phyloP scores from a whole-genome alignment of 2,113 vertebrate species.

The Uropsilus gracilis region DNA sequence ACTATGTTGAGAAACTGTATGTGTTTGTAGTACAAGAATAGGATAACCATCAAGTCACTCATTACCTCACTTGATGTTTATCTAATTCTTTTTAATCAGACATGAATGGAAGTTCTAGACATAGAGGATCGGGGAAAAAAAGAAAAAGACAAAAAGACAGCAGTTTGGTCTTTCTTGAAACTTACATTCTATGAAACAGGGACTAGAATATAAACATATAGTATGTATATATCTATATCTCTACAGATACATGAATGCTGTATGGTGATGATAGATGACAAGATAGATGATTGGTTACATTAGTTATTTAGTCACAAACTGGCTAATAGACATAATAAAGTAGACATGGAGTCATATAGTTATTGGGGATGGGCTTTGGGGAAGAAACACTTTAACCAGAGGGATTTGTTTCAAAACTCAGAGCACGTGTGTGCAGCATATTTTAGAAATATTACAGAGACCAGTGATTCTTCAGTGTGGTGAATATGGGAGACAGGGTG shows the following conservation, averaged over 20 bases:
- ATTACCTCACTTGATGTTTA: not conserved
- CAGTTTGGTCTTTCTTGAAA: not conserved
- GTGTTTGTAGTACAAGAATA: not conserved
- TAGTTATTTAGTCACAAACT: not conserved
- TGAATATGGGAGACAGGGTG: not conserved
- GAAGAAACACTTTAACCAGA: not conserved
- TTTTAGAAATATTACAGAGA: not conserved
- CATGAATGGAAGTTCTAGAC: not conserved
- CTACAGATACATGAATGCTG: too few relatives aligned
- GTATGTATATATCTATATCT: not conserved
- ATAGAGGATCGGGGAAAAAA: not conserved
- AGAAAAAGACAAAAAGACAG: not conserved
- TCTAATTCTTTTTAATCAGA: not conserved
- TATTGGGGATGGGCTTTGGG: not conserved
- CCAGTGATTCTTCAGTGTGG: not conserved
- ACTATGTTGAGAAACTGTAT: not conserved
- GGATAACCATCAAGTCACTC: not conserved
- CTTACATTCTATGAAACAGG: not conserved
- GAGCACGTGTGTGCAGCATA: not conserved
- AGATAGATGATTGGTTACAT: not conserved
- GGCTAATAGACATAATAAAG: not conserved
- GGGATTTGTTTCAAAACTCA: not conserved
- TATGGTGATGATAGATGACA: not conserved
- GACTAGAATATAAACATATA: not conserved
- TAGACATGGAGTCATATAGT: not conserved